Base-by-base conservation (phyloP, 2,113 vertebrate species). In the Prinia subflava region DNA sequence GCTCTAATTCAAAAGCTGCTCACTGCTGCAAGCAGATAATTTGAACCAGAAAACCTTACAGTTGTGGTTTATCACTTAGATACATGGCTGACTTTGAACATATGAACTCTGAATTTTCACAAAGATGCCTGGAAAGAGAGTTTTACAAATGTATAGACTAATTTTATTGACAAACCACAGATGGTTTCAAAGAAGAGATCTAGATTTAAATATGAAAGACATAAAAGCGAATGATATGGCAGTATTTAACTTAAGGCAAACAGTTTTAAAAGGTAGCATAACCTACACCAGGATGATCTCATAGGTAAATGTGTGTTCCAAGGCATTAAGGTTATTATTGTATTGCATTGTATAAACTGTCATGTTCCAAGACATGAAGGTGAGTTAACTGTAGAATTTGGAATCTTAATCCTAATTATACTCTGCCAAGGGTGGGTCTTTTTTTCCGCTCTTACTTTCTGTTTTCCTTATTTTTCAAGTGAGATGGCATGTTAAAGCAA, bases 1-100 rank as follows among this genome's bases (percentile, higher is more conserved):
- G 79, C 41, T 95, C 91, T 83, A 92, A 81, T 73, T 90, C 86
- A 90, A 94, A 96, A 94, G 82, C 65, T 87, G 53, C 76, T 83
- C 50, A 82, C 91, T n/a, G 8, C 70, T 92, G 81, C 91, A 96
- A 92, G 83, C 88, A 81, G 56, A 71, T 63, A 84, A 84, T 96
- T 55, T 86, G 37, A 92, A 50, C 21, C 63, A 63, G 62, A 56
- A 56, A 82, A 84, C 53, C 17, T 89, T 67, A 49, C 11, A 37
- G 47, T 62, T 23, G 5, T 85, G 70, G 50, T 35, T 77, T 83
- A 41, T 93, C 94, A 17, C 79, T 88, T 93, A 78, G 89, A 68
- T 93, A 80, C 3, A 3, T 77, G 76, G 71, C 79, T 86, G 90
- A 47, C 92, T 97, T 94, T 93, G 59, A 93, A 95, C 50, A 31